Evolutionary conservation across 2,888 invertebrate genomes (phyloP).

Genomic region (Sphaerophoria taeniata): DNA sequence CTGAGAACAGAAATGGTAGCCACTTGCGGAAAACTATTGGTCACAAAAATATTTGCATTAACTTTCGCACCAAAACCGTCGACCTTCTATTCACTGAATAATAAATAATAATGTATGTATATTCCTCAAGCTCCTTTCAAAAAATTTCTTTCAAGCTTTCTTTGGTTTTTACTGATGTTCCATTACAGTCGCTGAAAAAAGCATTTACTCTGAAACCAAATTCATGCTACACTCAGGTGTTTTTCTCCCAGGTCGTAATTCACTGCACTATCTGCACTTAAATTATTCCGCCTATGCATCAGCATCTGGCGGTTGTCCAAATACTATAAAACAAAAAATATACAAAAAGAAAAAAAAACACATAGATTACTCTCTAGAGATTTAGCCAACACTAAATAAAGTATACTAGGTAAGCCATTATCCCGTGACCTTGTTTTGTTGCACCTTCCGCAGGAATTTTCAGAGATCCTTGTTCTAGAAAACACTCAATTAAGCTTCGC

Average conservation of each 20-base stretch:
- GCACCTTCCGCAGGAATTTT: not conserved
- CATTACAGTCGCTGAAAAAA: not conserved
- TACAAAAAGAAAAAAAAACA: not conserved
- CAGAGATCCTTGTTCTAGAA: slow-evolving; percentile 3
- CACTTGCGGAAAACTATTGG: too few species aligned
- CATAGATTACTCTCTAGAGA: too few species aligned
- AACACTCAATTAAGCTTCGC: slow-evolving; percentile 18
- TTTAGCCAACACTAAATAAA: not conserved
- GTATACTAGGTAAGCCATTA: too few species aligned
- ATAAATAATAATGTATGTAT: too few species aligned
- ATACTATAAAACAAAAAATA: not conserved
- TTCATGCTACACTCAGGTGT: not conserved
- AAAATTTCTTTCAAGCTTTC: not conserved
- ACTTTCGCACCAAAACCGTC: too few species aligned
- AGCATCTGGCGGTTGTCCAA: slow-evolving; percentile 34
- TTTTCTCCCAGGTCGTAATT: slow-evolving; percentile 14
- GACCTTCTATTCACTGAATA: not conserved
- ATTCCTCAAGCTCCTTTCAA: not conserved
- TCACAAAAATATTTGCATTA: too few species aligned
- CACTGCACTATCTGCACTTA: slow-evolving; percentile 25
- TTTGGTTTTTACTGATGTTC: not conserved
- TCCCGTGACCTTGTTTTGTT: slow-evolving; percentile 22
- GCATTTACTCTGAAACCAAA: not conserved
- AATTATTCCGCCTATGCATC: slow-evolving; percentile 35
- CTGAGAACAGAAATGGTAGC: too few species aligned